phyloP scores from a whole-genome alignment of 2,888 invertebrate genomes.

The Catocala sponsa region DNA sequence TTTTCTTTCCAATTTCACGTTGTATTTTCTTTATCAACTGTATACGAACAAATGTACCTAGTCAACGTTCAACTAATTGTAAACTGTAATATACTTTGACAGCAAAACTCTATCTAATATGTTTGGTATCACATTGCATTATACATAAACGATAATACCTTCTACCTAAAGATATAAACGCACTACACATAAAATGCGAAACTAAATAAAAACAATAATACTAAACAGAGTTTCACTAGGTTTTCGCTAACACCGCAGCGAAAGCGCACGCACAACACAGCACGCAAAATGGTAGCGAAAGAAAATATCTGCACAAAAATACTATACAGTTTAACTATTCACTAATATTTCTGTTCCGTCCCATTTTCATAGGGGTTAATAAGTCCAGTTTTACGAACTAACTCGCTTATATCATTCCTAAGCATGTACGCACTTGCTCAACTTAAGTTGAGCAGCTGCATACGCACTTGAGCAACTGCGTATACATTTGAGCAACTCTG shows the following conservation, averaged over 20 bases:
- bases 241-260: constrained; percentile 1
- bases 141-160: constrained; percentile 4
- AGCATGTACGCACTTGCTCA: too few species aligned
- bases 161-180: constrained; percentile 4
- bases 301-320: too few species aligned
- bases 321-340: background rate
- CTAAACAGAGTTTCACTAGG: background rate
- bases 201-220: constrained; percentile 1
- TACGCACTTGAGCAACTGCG: too few species aligned
- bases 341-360: constrained; percentile 1
- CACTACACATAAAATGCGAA: constrained; percentile 13
- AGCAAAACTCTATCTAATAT: background rate
- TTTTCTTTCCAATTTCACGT: too few species aligned
- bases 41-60: too few species aligned
- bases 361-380: constrained; percentile 3
- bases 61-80: too few species aligned
- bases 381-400: constrained; percentile 9
- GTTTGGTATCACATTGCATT: constrained; percentile 12
- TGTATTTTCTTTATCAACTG: too few species aligned
- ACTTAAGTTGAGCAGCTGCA: too few species aligned
- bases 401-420: background rate
- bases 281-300: too few species aligned
- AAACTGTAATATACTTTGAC: background rate
- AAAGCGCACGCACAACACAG: background rate
- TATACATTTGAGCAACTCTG: too few species aligned